Evolutionary conservation across 2,113 vertebrate genomes (phyloP).

Genomic region (Neopipo cinnamomea): DNA sequence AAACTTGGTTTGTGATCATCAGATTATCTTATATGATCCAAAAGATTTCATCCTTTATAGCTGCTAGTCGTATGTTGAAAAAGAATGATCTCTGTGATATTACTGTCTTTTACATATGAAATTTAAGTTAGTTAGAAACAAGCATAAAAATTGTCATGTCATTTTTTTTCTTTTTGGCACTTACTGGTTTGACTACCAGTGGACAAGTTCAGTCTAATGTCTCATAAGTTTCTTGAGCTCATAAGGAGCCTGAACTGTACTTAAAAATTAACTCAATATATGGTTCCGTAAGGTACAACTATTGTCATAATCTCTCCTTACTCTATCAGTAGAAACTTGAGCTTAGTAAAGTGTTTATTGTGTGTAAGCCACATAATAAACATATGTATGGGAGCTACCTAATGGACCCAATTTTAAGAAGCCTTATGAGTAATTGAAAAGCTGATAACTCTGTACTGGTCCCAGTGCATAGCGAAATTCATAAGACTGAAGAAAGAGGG

Average conservation of each 20-base stretch:
- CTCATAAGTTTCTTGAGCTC: background rate
- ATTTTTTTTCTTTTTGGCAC: background rate
- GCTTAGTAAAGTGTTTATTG: constrained; percentile 10
- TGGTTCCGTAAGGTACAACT: background rate
- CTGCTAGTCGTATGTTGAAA: background rate
- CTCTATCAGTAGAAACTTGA: background rate
- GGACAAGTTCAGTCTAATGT: background rate
- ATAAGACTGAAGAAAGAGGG: constrained; percentile 12
- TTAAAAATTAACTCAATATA: background rate
- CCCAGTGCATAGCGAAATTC: background rate
- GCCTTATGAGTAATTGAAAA: background rate
- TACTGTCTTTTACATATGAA: background rate
- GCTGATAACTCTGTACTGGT: constrained; percentile 17
- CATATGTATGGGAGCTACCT: background rate
- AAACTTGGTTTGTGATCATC: constrained; percentile 33
- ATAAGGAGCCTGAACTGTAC: background rate
- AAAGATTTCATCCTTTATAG: background rate
- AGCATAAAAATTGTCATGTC: background rate
- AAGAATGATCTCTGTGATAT: background rate
- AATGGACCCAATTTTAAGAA: background rate
- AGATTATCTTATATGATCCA: constrained; percentile 42
- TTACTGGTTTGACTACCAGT: background rate
- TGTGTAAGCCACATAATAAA: constrained; percentile 11
- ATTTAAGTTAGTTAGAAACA: background rate
- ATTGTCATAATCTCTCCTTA: constrained; percentile 9